phyloP scores from a whole-genome alignment of 2,888 invertebrate genomes.

The Cosmopolites sordidus region DNA sequence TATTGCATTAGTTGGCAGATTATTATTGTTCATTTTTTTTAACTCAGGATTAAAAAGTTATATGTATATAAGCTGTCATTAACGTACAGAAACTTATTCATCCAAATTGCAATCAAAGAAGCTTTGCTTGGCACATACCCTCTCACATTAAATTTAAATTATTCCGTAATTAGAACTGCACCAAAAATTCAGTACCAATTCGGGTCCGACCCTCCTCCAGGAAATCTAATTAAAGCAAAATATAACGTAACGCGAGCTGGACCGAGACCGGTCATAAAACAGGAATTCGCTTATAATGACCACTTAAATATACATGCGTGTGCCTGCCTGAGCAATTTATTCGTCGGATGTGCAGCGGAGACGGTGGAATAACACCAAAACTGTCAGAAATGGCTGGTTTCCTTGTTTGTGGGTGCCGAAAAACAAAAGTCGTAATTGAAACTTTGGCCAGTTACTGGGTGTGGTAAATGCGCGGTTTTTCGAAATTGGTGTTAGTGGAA shows the following conservation, averaged over 20 bases:
- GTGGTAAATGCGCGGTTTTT: too few species aligned
- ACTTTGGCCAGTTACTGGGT: too few species aligned
- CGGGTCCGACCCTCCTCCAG: not conserved
- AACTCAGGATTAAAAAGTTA: too few species aligned
- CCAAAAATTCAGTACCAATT: conserved; percentile 1
- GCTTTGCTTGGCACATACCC: too few species aligned
- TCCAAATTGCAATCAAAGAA: too few species aligned
- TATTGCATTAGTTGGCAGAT: too few species aligned
- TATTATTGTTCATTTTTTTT: too few species aligned
- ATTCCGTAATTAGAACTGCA: not conserved
- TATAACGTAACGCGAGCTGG: conserved; percentile 19
- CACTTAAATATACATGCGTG: conserved; percentile 42
- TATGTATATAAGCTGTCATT: too few species aligned
- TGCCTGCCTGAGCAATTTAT: conserved; percentile 39
- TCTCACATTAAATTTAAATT: not conserved
- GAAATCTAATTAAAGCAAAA: conserved; percentile 2
- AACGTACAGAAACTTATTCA: too few species aligned
- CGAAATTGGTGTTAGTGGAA: too few species aligned
- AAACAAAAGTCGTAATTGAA: too few species aligned
- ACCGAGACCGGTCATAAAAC: conserved; percentile 29
- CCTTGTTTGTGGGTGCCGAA: too few species aligned
- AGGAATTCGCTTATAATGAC: conserved; percentile 37
- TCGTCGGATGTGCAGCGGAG: conserved; percentile 14
- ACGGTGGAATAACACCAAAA: not conserved
- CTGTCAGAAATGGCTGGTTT: not conserved